phyloP scores from a whole-genome alignment of 2,113 vertebrate species.

The Salvator merianae region DNA sequence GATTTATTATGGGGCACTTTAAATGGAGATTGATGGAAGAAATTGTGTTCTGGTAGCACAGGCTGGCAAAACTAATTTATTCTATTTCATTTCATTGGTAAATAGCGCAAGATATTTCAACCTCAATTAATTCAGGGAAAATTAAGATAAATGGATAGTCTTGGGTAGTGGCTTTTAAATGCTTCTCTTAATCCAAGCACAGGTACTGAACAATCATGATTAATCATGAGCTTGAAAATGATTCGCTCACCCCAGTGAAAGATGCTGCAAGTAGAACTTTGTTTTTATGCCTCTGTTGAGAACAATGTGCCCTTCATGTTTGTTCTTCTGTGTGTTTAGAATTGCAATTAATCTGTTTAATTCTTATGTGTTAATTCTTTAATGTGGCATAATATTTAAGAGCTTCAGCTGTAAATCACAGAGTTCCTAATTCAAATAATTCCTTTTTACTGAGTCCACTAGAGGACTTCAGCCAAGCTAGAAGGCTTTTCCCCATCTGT shows the following conservation, averaged over 20 bases:
- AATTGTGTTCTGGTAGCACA: conserved; percentile 41
- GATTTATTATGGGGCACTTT: conserved; percentile 52
- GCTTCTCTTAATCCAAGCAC: conserved; percentile 40
- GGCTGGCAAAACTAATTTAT: conserved; percentile 46
- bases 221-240: conserved; percentile 45
- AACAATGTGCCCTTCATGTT: conserved; percentile 19
- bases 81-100: conserved; percentile 54
- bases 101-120: conserved; percentile 66
- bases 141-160: conserved; percentile 63
- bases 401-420: not conserved
- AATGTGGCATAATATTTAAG: not conserved
- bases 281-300: conserved; percentile 44
- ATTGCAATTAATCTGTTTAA: not conserved
- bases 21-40: conserved; percentile 62
- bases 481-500: not conserved
- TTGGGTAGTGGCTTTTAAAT: conserved; percentile 40
- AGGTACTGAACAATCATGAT: conserved; percentile 46
- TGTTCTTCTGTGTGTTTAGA: conserved; percentile 15
- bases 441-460: not conserved
- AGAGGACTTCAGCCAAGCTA: not conserved
- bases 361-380: not conserved
- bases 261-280: conserved; percentile 18
- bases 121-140: conserved; percentile 55
- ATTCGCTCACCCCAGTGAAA: conserved; percentile 35
- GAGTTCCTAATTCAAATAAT: not conserved